Evolutionary conservation across 2,113 vertebrate genomes (phyloP).

Genomic region (Uria lomvia): DNA sequence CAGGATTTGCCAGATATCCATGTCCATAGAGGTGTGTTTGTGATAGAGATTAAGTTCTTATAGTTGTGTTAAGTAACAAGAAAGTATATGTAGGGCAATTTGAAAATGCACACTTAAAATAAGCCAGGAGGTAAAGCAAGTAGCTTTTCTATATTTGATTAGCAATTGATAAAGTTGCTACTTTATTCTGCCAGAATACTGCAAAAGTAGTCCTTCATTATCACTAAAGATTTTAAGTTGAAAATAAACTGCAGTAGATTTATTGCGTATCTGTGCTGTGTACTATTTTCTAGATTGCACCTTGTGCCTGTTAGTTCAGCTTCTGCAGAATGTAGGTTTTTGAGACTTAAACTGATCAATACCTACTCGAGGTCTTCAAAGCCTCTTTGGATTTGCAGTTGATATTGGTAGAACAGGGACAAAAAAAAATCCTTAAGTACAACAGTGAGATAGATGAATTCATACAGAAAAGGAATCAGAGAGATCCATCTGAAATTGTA

Average conservation of each 20-base stretch:
- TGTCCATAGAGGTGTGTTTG: neutral
- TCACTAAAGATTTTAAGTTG: neutral
- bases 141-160: neutral
- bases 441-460: slow-evolving; percentile 47
- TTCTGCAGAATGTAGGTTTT: slow-evolving; percentile 15
- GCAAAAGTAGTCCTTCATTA: neutral
- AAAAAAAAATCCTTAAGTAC: neutral
- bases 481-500: slow-evolving; percentile 38
- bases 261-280: neutral
- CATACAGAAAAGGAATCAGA: slow-evolving; percentile 22
- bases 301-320: neutral
- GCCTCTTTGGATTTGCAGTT: slow-evolving; percentile 26
- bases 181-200: neutral
- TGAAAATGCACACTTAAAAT: neutral
- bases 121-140: neutral
- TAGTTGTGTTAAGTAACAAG: neutral
- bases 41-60: neutral
- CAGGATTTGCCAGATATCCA: neutral
- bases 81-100: neutral
- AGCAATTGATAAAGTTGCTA: neutral
- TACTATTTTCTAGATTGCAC: neutral
- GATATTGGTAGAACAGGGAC: slow-evolving; percentile 14
- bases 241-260: neutral
- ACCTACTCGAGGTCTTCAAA: slow-evolving; percentile 44
- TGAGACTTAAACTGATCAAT: slow-evolving; percentile 48